Percentiles rank a stretch among this genome's conserved stretches.
Conservation (phyloP, 1,140 invertebrate species). For the honey bee (Apis mellifera) region Amel_HAv3.1 CM009932.2:12885501-12886000, state of each 20-base stretch:
- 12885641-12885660: not conserved
- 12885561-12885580: constrained; percentile 37
- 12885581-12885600: constrained; percentile 58
- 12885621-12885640: not conserved
- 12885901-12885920: not conserved
- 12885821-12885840: too few species aligned
- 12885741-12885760: too few species aligned
- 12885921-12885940: not conserved
- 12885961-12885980: not conserved
- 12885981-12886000: constrained; percentile 1
- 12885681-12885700: not conserved
- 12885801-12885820: too few species aligned
- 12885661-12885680: not conserved
- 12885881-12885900: not conserved
- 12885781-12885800: too few species aligned
- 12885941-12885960: not conserved
- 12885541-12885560: constrained; percentile 62
- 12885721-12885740: not conserved
- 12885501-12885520: constrained; percentile 59
- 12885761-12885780: too few species aligned
- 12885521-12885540: constrained; percentile 64
- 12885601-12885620: not conserved
- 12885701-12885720: not conserved
- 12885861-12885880: too few species aligned
- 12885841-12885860: not conserved